These are phyloP conservation scores for Agrotis segetum DNA, from an alignment of 2,888 invertebrate species.

Conservation along the genomic window DNA sequence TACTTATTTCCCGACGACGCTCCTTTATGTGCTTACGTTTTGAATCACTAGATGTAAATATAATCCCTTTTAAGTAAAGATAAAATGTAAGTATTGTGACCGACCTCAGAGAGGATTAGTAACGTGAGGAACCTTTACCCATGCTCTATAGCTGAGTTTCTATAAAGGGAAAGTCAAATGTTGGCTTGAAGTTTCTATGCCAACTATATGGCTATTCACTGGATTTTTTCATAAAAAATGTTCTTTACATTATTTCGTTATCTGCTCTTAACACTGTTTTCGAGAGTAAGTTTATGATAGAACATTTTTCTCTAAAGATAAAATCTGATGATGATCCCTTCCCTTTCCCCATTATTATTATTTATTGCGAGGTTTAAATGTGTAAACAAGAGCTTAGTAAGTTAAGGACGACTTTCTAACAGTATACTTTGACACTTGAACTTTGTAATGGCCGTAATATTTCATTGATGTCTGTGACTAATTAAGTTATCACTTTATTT, in stretches of 20 bases:
- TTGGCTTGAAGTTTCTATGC: slow-evolving; percentile 52
- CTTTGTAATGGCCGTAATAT: slow-evolving; percentile 42
- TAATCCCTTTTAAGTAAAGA: slow-evolving; percentile 44
- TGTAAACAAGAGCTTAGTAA: slow-evolving; percentile 37
- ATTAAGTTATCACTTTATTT: slow-evolving; percentile 50
- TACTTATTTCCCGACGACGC: slow-evolving; percentile 49
- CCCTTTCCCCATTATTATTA: slow-evolving; percentile 19
- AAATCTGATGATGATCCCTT: slow-evolving; percentile 26
- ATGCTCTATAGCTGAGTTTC: slow-evolving; percentile 25
- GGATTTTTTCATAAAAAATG: slow-evolving; percentile 35
- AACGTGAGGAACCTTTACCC: slow-evolving; percentile 60
- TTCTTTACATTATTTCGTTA: slow-evolving; percentile 37
- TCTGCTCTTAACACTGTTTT: slow-evolving; percentile 39
- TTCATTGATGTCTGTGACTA: slow-evolving; percentile 42
- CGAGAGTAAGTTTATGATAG: slow-evolving; percentile 20
- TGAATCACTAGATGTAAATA: slow-evolving; percentile 54
- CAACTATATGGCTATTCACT: slow-evolving; percentile 25
- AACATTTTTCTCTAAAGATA: slow-evolving; percentile 46
- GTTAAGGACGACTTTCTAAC: slow-evolving; percentile 10
- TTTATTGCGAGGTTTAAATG: slow-evolving; percentile 42
- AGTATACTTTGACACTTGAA: slow-evolving; percentile 26
- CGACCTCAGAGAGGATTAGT: slow-evolving; percentile 43
- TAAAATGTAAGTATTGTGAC: slow-evolving; percentile 62
- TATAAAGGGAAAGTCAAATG: slow-evolving; percentile 61
- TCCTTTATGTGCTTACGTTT: slow-evolving; percentile 45